Evolutionary conservation across 2,113 vertebrate genomes (phyloP).

Genomic region (Bothrops jararaca): DNA sequence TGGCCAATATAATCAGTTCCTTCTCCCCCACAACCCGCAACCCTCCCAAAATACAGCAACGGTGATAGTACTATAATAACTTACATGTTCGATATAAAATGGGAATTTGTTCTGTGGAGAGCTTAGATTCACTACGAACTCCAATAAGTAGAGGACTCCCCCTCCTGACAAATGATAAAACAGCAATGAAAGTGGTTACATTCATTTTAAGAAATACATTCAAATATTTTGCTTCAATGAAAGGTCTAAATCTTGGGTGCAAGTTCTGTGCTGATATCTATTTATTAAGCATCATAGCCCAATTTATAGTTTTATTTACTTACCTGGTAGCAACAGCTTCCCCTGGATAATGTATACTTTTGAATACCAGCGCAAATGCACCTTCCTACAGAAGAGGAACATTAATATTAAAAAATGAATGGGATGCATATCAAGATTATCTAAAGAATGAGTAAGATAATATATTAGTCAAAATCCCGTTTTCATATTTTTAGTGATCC

Average conservation of each 20-base stretch:
- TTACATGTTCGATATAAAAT: conserved; percentile 88
- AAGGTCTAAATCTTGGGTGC: not conserved
- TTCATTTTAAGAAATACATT: not conserved
- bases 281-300: not conserved
- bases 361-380: conserved; percentile 92
- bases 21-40: not conserved
- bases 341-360: conserved; percentile 89
- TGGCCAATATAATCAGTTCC: not conserved
- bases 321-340: conserved; percentile 92
- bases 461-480: conserved; percentile 43
- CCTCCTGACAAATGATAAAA: conserved; percentile 73
- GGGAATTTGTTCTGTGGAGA: conserved; percentile 86
- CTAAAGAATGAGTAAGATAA: conserved; percentile 32
- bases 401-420: not conserved
- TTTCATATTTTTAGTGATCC: conserved; percentile 15
- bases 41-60: not conserved
- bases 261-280: not conserved
- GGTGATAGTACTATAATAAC: conserved; percentile 45
- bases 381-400: conserved; percentile 79
- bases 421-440: not conserved
- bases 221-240: not conserved
- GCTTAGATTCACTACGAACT: conserved; percentile 88
- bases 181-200: not conserved
- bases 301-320: conserved; percentile 41
- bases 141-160: conserved; percentile 95